A percentile compares a stretch with the other conserved stretches of the same genome.
These are phyloP conservation scores for Nomada fucata DNA, from an alignment of 2,888 invertebrate species.

Conservation along the genomic window DNA sequence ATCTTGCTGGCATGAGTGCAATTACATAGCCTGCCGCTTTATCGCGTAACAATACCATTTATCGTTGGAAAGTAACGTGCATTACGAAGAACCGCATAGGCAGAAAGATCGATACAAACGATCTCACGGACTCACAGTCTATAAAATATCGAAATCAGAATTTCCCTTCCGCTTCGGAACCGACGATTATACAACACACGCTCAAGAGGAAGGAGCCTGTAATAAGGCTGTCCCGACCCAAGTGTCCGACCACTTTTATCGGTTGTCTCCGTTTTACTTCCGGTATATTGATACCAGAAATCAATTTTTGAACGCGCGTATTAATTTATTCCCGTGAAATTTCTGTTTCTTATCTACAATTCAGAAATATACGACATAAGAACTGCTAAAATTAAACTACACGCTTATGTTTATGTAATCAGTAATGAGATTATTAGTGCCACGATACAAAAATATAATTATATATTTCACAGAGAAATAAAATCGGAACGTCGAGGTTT, in stretches of 20 bases:
- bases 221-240: background rate
- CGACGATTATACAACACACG: constrained; percentile 48
- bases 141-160: constrained; percentile 40
- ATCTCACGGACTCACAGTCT: background rate
- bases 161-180: constrained; percentile 65
- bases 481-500: too few relatives aligned
- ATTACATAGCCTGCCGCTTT: background rate
- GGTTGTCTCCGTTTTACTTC: background rate
- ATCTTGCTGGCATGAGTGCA: background rate
- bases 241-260: background rate
- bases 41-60: constrained; percentile 3
- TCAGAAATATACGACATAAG: too few relatives aligned
- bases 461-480: too few relatives aligned
- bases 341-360: too few relatives aligned
- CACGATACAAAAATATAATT: too few relatives aligned
- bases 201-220: constrained; percentile 23
- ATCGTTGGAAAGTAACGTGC: constrained; percentile 26
- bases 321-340: too few relatives aligned
- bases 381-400: too few relatives aligned
- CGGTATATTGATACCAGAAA: background rate
- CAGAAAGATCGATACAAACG: constrained; percentile 16
- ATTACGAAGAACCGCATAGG: constrained; percentile 17
- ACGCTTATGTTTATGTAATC: too few relatives aligned
- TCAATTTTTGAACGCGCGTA: too few relatives aligned
- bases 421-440: too few relatives aligned